A percentile compares a stretch with the other conserved stretches of the same genome.
Evolutionary conservation across 2,797 vertebrate species (phyloP).

Genomic region (Poecile montanus): DNA sequence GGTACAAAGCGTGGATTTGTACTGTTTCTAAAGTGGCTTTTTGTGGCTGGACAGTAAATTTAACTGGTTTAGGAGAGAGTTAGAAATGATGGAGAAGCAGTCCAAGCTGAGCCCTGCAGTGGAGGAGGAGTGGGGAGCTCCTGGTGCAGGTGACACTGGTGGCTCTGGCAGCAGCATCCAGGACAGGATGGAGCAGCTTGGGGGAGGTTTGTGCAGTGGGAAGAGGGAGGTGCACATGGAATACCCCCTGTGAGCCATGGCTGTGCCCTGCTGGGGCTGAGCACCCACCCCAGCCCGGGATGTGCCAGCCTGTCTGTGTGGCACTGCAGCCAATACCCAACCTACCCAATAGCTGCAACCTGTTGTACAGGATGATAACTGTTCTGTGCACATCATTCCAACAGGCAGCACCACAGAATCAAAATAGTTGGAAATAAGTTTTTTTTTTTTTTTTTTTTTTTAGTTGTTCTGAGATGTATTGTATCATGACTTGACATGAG

Average conservation of each 20-base stretch:
- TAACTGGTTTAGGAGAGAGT: neutral
- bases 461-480: neutral
- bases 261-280: neutral
- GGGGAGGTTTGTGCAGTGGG: neutral
- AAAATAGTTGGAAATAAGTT: neutral
- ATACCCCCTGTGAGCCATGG: neutral
- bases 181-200: rapidly evolving
- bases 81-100: neutral
- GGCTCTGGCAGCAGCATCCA: neutral
- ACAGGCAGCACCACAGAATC: neutral
- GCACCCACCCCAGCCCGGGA: neutral
- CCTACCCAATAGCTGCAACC: neutral
- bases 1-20: neutral
- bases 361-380: rapidly evolving
- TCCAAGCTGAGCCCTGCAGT: neutral
- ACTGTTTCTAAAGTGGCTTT: neutral
- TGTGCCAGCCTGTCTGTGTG: neutral
- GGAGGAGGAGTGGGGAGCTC: neutral
- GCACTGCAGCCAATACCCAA: neutral
- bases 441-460: neutral
- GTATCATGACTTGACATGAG: too few species aligned
- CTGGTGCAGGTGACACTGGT: neutral
- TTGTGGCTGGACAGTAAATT: neutral
- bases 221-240: rapidly evolving
- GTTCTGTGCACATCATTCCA: neutral